Evolutionary conservation across 2,113 vertebrate species (phyloP), one percentile per base, ranked within the genome.

Genomic region (Pitta sordida): DNA sequence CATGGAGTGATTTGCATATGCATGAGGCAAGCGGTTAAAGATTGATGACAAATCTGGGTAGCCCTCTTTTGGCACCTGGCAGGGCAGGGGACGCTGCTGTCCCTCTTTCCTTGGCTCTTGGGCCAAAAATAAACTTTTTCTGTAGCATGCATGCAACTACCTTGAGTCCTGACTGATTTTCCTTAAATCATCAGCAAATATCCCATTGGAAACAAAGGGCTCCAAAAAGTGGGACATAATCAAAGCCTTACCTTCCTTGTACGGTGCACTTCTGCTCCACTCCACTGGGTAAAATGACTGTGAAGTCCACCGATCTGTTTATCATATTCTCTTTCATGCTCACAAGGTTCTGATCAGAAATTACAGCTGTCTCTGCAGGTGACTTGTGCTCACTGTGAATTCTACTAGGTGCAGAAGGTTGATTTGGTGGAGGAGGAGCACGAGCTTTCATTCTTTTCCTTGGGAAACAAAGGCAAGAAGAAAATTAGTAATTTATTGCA

Each of bases 371-470:
- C 8, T 97, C 96, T 30, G 89, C 71, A 37, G 90, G 69, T 64
- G 96, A 97, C 73, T 96, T 97, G 71, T 46, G 92, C 15, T 95
- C 93, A 8, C 76, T n/a, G 20, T 97, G 97, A 91, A 97, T 86
- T 67, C 89, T 96, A 18, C 96, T 97, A 14, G 97, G 92, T 60
- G 97, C 83, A 4, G 98, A 95, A 93, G 73, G 91, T 13, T 98
- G 98, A 6, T 98, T 98, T 84, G 98, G 98, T 4, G 98, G 98
- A 83, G 95, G 96, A 7, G 98, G 98, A 36, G 99, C 99, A 0
- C 97, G 98, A 21, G 97, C 96, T 97, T 99, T 99, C 98, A 99
- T 99, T 96, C 94, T 99, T 97, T 95, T 98, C 94, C 98, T 99
- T 87, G 11, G 94, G 53, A 91, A 93, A 65, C 6, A 83, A 89